phyloP scores from a whole-genome alignment of 53 echinoderm and acorn worm genomes.

The Paracentrotus lividus region DNA sequence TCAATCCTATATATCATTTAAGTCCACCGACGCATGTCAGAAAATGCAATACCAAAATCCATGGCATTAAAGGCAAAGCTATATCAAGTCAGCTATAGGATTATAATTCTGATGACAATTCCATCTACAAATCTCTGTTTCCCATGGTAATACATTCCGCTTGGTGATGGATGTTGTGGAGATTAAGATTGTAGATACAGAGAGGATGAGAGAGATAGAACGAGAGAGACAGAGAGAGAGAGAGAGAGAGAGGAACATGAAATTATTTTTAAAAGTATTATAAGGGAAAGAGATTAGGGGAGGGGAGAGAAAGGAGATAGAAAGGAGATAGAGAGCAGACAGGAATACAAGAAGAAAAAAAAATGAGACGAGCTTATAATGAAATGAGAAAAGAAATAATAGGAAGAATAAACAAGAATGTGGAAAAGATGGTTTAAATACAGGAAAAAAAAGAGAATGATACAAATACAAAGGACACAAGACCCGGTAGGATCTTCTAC shows the following conservation, averaged over 20 bases:
- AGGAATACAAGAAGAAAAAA: neutral
- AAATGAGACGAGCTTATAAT: too few species aligned
- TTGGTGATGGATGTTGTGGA: slow-evolving; percentile 7
- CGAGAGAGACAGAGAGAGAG: neutral
- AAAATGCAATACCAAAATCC: neutral
- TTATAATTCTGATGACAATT: neutral
- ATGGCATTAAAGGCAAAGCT: neutral
- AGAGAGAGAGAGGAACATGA: neutral
- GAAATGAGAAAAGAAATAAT: too few species aligned
- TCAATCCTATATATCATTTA: neutral
- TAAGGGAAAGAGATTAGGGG: neutral
- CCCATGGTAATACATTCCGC: neutral
- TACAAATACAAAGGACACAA: neutral
- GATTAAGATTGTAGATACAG: neutral
- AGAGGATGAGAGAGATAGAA: neutral
- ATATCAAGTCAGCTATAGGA: neutral
- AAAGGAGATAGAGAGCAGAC: neutral
- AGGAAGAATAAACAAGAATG: too few species aligned
- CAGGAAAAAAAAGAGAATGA: too few species aligned
- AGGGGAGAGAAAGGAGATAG: neutral
- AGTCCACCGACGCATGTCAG: neutral
- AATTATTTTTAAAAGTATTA: neutral
- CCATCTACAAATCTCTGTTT: neutral
- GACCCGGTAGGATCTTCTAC: neutral
- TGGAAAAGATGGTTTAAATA: too few species aligned